Evolutionary conservation across 1,140 invertebrate genomes (phyloP), one percentile per base, ranked within the genome.

Genomic region (Ceratina calcarata): DNA sequence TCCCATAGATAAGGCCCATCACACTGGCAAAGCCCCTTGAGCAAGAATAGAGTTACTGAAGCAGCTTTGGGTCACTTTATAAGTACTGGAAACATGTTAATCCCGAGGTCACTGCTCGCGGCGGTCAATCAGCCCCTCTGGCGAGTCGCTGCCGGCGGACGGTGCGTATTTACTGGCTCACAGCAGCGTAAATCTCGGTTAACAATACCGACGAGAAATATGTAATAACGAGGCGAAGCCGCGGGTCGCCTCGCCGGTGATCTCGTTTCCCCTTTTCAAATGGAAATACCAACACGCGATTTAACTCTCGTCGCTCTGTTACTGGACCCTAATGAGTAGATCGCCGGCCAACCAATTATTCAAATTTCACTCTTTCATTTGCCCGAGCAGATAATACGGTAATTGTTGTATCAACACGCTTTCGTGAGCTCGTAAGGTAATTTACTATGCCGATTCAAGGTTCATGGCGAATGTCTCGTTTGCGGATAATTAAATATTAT

Each of bases 11-110:
- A n/a, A n/a, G n/a, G n/a, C n/a, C n/a, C n/a, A n/a, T n/a, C n/a
- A n/a, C n/a, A n/a, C n/a, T n/a, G n/a, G n/a, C n/a, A n/a, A n/a
- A n/a, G n/a, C n/a, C n/a, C n/a, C 49, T 84, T 81, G 73, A 69
- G 66, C 65, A 61, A 60, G 37, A 37, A 49, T 61, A 70, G 58
- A 57, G 74, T 55, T 64, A 65, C 61, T 15, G n/a, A 67, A 68
- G 72, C 61, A 69, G 80, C 58, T 74, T 74, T 64, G 70, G 45
- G 24, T 37, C 82, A 55, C 61, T n/a, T 81, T 78, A 68, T 24
- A 22, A n/a, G n/a, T n/a, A n/a, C 71, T 51, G 71, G 12, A 57
- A 83, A 86, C 78, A 75, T 87, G 74, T 87, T 87, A 87, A 87
- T 86, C 81, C 60, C 15, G 60, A 12, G 69, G 16, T 65, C 24